phyloP scores from a whole-genome alignment of 2,888 invertebrate species.

The Ophion ventricosus region DNA sequence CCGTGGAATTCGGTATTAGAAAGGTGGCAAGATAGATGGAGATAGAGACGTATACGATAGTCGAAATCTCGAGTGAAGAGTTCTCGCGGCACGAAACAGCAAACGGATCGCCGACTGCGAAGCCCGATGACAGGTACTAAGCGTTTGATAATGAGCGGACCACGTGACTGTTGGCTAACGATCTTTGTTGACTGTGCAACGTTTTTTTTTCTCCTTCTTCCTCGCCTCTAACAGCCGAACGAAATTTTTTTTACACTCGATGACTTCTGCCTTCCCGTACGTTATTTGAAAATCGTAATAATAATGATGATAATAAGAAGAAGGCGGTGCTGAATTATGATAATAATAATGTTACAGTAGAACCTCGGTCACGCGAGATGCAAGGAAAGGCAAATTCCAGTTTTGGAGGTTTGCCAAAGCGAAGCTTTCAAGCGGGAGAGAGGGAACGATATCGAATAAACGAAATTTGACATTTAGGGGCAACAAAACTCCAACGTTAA shows the following conservation, averaged over 20 bases:
- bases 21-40: slow-evolving; percentile 20
- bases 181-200: slow-evolving; percentile 29
- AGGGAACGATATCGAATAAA: too few relatives aligned
- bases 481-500: too few relatives aligned
- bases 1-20: slow-evolving; percentile 38
- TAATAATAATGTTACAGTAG: slow-evolving; percentile 10
- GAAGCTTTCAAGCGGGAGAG: too few relatives aligned
- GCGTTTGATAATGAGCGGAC: slow-evolving; percentile 58
- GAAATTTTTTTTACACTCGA: slow-evolving; percentile 3
- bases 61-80: slow-evolving; percentile 15
- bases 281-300: slow-evolving; percentile 19
- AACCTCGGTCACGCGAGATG: too few relatives aligned
- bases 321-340: neutral
- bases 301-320: neutral
- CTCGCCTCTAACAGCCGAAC: neutral
- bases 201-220: slow-evolving; percentile 13
- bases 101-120: slow-evolving; percentile 21
- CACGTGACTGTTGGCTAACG: slow-evolving; percentile 61
- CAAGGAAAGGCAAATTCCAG: too few relatives aligned
- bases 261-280: neutral
- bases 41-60: slow-evolving; percentile 24
- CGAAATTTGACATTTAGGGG: too few relatives aligned
- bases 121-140: slow-evolving; percentile 60
- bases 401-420: too few relatives aligned
- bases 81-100: slow-evolving; percentile 17